phyloP scores from a whole-genome alignment of 2,113 vertebrate species.

The Scalopus aquaticus region DNA sequence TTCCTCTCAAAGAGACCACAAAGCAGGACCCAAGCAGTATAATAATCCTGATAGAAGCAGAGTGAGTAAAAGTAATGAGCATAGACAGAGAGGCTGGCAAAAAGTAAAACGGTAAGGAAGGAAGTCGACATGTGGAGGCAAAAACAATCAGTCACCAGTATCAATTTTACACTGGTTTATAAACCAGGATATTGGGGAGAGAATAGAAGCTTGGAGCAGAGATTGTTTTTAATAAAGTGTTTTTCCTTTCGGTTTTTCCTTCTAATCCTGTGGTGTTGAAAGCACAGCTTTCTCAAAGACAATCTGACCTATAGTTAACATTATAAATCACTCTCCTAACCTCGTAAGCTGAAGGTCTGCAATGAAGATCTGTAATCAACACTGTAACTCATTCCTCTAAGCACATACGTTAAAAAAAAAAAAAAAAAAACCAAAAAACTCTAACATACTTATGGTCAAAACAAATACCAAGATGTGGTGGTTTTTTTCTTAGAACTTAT shows the following conservation, averaged over 20 bases:
- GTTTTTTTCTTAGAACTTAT: slow-evolving; percentile 10
- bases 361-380: slow-evolving; percentile 58
- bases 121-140: neutral
- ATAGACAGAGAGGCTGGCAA: neutral
- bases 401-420: neutral
- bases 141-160: slow-evolving; percentile 13
- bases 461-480: neutral
- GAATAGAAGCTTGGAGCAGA: neutral
- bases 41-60: slow-evolving; percentile 40
- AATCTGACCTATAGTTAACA: slow-evolving; percentile 51
- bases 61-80: slow-evolving; percentile 17
- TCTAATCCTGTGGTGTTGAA: slow-evolving; percentile 72
- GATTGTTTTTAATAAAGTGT: slow-evolving; percentile 54
- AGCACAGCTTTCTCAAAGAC: slow-evolving; percentile 68
- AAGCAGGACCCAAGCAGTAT: neutral
- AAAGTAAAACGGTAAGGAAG: neutral
- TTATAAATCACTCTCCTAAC: slow-evolving; percentile 68
- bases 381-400: slow-evolving; percentile 30
- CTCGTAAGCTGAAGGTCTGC: slow-evolving; percentile 55
- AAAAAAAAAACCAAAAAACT: neutral
- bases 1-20: slow-evolving; percentile 53
- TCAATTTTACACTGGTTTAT: slow-evolving; percentile 36
- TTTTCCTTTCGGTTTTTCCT: slow-evolving; percentile 52
- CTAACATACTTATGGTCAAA: slow-evolving; percentile 12
- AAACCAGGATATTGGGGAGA: slow-evolving; percentile 53